Percentiles rank a stretch among this genome's conserved stretches.
These are phyloP conservation scores for Hybos culiciformis DNA, from an alignment of 2,888 invertebrate genomes.

Conservation along the genomic window DNA sequence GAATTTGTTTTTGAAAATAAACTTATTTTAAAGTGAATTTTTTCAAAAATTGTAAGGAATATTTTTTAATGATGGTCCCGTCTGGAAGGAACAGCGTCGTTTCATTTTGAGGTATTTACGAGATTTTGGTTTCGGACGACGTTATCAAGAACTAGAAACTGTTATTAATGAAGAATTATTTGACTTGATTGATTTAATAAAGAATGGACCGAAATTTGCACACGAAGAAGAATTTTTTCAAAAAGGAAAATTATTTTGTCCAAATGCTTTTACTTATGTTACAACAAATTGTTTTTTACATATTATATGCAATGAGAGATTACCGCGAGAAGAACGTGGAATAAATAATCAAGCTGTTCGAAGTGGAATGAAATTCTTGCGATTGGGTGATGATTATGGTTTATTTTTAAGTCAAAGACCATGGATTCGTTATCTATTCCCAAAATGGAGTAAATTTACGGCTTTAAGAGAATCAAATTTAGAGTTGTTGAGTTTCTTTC, in stretches of 20 bases:
- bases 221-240: constrained; percentile 32
- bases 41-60: constrained; percentile 46
- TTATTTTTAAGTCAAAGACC: constrained; percentile 43
- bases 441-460: constrained; percentile 43
- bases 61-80: constrained; percentile 48
- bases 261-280: constrained; percentile 41
- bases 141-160: constrained; percentile 41
- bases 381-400: constrained; percentile 44
- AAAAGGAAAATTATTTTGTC: constrained; percentile 35
- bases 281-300: constrained; percentile 44
- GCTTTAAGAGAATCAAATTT: constrained; percentile 37
- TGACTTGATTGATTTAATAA: constrained; percentile 37
- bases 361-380: constrained; percentile 40
- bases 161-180: constrained; percentile 36
- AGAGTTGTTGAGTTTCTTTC: constrained; percentile 39
- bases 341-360: constrained; percentile 31
- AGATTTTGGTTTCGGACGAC: constrained; percentile 55
- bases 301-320: constrained; percentile 39
- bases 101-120: constrained; percentile 50
- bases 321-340: constrained; percentile 40
- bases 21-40: too few relatives aligned
- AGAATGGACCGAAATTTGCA: constrained; percentile 35
- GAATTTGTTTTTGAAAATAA: too few relatives aligned
- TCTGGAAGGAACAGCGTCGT: constrained; percentile 52
- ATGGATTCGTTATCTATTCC: constrained; percentile 46